Base-by-base conservation (phyloP, 2,797 vertebrate genomes). In the Fistularia tabacaria region DNA sequence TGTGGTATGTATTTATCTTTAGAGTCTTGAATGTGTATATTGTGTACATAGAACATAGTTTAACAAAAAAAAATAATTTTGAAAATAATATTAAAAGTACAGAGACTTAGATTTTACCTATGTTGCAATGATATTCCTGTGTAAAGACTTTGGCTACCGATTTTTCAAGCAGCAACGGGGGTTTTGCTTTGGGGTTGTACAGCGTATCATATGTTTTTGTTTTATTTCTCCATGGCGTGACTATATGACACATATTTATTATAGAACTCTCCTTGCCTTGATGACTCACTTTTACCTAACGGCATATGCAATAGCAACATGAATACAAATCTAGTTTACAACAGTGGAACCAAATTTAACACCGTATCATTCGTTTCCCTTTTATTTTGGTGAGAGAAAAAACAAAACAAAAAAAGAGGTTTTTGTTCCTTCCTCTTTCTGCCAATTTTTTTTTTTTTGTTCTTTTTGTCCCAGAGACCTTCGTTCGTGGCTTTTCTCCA, bases 261-360 rank as follows among this genome's bases (percentile, higher is more conserved):
- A 86, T 74, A 79, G 73, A 67, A 62, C 73, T 83, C 64, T 83
- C 70, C 81, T 81, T 85, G 84, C 85, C 88, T 87, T 87, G 85
- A 86, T 47, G 57, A 87, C 76, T 82, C 77, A 82, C 69, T 85
- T 25, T 85, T 77, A 80, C 81, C 81, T 83, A 85, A 89, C 88
- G 89, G 91, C 92, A 93, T 94, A 96, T 97, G 94, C 95, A 98
- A 96, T 93, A 93, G 90, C 91, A 91, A 94, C 84, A 91, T 91
- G 85, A 85, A 91, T 88, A 83, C 71, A 66, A 76, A 44, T 44
- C 91, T 94, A 95, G 94, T 97, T 98, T 96, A 96, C 94, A 95
- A 92, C 93, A 89, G 87, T 88, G 90, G 91, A 98, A 97, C 94
- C 94, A 97, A 97, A 95, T 93, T 91, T 93, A 90, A 92, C 89